phyloP scores from a whole-genome alignment of 2,113 vertebrate genomes.

The Podarcis muralis region DNA sequence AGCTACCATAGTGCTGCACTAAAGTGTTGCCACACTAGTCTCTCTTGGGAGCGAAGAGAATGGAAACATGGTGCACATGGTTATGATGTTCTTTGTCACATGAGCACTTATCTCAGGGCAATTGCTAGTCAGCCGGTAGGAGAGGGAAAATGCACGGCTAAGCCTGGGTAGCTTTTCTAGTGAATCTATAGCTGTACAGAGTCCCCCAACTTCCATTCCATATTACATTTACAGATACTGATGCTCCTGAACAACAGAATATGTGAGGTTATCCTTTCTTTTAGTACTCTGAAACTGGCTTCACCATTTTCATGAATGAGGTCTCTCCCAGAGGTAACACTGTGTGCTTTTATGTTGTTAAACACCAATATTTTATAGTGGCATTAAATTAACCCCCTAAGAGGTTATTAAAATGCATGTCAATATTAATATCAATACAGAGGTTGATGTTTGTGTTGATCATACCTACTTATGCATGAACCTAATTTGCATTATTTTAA shows the following conservation, averaged over 20 bases:
- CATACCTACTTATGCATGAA: slow-evolving; percentile 67
- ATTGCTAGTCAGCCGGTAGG: neutral
- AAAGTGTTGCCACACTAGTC: neutral
- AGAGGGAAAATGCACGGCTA: neutral
- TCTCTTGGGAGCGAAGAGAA: neutral
- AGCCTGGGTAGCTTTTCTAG: neutral
- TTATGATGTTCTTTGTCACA: neutral
- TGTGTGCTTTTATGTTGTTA: slow-evolving; percentile 14
- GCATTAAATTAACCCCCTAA: slow-evolving; percentile 35
- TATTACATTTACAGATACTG: neutral
- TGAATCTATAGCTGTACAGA: neutral
- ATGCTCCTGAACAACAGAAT: neutral
- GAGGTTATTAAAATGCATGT: slow-evolving; percentile 51
- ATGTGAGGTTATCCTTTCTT: neutral
- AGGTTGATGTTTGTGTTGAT: slow-evolving; percentile 54
- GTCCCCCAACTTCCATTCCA: neutral
- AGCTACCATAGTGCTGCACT: neutral
- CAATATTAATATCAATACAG: slow-evolving; percentile 57
- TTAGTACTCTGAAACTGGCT: neutral
- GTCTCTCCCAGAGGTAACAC: slow-evolving; percentile 8
- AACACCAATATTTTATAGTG: slow-evolving; percentile 35
- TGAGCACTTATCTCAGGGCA: neutral
- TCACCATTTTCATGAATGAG: neutral
- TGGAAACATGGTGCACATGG: neutral
- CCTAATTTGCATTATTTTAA: slow-evolving; percentile 72